Evolutionary conservation across 2,113 vertebrate genomes (phyloP).

Genomic region (Oryzias javanicus): DNA sequence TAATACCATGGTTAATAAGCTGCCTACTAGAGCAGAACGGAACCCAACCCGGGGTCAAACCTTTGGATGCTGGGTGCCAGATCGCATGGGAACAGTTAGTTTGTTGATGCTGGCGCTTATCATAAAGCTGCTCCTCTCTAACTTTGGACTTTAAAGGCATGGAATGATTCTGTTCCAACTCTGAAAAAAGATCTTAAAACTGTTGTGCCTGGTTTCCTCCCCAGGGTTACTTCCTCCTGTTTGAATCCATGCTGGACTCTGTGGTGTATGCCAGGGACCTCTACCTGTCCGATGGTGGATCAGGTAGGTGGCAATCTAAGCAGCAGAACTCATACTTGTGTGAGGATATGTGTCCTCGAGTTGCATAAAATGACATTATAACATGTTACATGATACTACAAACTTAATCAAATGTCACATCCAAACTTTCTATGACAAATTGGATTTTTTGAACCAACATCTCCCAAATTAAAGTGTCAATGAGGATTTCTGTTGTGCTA

Average conservation of each 20-base stretch:
- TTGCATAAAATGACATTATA: too few species aligned
- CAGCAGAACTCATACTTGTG: not conserved
- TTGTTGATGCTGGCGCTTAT: conserved; percentile 22
- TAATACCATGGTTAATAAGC: conserved; percentile 67
- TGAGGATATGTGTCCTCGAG: too few species aligned
- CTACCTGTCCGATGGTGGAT: conserved; percentile 86
- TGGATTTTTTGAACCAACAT: too few species aligned
- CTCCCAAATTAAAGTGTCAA: too few species aligned
- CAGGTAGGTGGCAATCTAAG: conserved; percentile 79
- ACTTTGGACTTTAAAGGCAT: too few species aligned
- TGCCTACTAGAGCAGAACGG: conserved; percentile 61
- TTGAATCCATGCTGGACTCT: conserved; percentile 97
- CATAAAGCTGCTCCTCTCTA: not conserved
- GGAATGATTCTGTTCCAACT: not conserved
- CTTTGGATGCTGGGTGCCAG: conserved; percentile 24
- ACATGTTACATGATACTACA: too few species aligned
- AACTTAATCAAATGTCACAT: too few species aligned
- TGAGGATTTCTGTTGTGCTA: too few species aligned
- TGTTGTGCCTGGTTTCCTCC: conserved; percentile 15
- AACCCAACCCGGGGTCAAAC: conserved; percentile 61
- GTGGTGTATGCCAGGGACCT: conserved; percentile 89
- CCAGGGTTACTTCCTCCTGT: conserved; percentile 96
- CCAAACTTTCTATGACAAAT: too few species aligned
- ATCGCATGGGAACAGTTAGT: conserved; percentile 13
- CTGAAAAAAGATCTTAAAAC: not conserved